phyloP scores from a whole-genome alignment of 2,113 vertebrate species.

The Protobothrops mucrosquamatus region DNA sequence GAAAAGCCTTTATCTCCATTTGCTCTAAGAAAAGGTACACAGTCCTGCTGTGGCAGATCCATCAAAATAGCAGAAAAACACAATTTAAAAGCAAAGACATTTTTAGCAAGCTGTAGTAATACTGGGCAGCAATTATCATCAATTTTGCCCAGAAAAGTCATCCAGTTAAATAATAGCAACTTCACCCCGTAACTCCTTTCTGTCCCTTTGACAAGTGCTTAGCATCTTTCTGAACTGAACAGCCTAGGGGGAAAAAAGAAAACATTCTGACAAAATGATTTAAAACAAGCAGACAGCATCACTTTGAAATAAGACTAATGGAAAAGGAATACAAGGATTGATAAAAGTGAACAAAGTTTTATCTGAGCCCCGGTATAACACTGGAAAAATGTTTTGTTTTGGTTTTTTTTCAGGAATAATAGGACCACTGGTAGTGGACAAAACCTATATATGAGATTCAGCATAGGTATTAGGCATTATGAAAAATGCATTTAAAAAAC shows the following conservation, averaged over 20 bases:
- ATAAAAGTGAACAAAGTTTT: not conserved
- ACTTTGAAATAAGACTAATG: not conserved
- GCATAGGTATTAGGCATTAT: not conserved
- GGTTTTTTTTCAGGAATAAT: no score
- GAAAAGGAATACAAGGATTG: not conserved
- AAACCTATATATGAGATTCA: not conserved
- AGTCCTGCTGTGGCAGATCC: not conserved
- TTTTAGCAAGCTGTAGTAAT: conserved; percentile 2
- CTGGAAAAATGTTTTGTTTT: not conserved
- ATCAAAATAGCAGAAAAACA: conserved; percentile 28
- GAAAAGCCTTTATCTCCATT: not conserved
- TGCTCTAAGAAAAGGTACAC: not conserved
- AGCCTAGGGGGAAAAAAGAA: not conserved
- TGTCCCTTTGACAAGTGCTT: not conserved
- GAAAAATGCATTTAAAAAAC: not conserved
- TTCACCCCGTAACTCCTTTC: conserved; percentile 7
- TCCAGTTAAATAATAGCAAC: conserved; percentile 18
- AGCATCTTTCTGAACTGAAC: conserved; percentile 21
- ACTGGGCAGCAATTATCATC: not conserved
- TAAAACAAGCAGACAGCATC: not conserved
- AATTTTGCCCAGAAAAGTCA: accelerated
- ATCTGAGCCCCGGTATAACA: not conserved
- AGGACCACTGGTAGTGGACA: not conserved
- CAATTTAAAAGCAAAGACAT: not conserved
- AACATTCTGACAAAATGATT: conserved; percentile 6